Evolutionary conservation across 2,113 vertebrate genomes (phyloP).

Genomic region (Formicarius rufipectus): DNA sequence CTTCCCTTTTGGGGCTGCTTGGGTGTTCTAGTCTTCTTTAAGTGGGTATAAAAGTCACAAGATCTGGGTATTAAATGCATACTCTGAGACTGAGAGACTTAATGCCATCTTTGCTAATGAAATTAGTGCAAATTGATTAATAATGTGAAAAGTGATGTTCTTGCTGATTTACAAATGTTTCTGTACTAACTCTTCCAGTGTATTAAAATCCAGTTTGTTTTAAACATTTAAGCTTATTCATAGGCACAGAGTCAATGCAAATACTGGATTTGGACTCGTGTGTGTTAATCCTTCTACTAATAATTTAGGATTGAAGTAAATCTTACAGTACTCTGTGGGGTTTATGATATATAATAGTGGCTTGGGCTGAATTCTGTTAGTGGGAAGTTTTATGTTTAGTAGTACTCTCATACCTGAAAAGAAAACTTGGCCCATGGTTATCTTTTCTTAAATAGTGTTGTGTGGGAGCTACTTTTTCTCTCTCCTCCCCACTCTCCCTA

Average conservation of each 20-base stretch:
- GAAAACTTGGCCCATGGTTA: neutral
- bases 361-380: neutral
- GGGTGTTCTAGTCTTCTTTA: neutral
- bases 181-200: neutral
- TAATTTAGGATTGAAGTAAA: neutral
- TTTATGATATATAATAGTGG: neutral
- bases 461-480: neutral
- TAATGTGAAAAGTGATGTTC: neutral
- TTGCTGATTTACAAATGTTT: neutral
- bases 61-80: neutral
- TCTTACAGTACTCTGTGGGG: neutral
- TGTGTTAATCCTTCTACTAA: constrained; percentile 7
- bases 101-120: neutral
- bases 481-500: neutral
- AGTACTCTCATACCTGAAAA: neutral
- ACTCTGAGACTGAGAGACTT: neutral
- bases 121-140: neutral
- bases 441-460: neutral
- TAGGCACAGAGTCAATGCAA: constrained; percentile 35
- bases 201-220: neutral
- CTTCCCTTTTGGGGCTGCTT: neutral
- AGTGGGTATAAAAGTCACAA: neutral
- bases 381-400: neutral
- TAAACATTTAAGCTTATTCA: neutral
- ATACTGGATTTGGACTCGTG: neutral